Percentiles rank a stretch among this genome's conserved stretches.
Evolutionary conservation across 2,113 vertebrate species (phyloP).

Genomic region (Rhabdomys dilectus): DNA sequence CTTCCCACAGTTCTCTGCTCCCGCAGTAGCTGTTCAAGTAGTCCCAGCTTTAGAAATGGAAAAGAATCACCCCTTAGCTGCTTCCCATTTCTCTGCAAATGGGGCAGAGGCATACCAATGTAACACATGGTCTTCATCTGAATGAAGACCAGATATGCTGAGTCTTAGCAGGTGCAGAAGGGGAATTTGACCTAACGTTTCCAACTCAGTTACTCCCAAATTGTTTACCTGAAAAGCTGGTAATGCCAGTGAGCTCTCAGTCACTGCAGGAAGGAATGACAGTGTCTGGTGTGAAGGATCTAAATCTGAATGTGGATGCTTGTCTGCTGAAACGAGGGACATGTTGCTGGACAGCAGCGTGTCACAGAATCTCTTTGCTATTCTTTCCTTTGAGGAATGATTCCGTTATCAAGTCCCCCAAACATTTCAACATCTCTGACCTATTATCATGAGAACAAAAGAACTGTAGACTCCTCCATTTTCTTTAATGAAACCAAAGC

Average conservation of each 20-base stretch:
- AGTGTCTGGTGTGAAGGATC: background rate
- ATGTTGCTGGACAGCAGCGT: background rate
- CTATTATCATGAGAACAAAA: conserved; percentile 28
- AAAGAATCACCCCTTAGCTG: background rate
- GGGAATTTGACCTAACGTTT: background rate
- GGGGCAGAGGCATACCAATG: background rate
- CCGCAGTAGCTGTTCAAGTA: background rate
- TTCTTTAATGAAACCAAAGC: background rate
- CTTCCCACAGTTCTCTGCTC: background rate
- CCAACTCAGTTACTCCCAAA: background rate
- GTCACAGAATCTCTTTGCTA: background rate
- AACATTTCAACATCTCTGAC: conserved; percentile 2
- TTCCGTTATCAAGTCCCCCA: background rate
- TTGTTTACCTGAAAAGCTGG: background rate
- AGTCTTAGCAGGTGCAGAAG: background rate
- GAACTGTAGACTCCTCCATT: background rate
- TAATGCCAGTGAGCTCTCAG: background rate
- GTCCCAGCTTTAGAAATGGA: background rate
- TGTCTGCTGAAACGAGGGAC: background rate
- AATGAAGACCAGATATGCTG: background rate
- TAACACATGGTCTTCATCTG: conserved; percentile 13
- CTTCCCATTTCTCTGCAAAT: conserved; percentile 40
- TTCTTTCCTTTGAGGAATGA: conserved; percentile 2
- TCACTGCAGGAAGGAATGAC: background rate
- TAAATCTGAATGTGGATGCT: background rate